Base-by-base conservation (phyloP, 2,888 invertebrate species). In the Hydroisotoma schaefferi region DNA sequence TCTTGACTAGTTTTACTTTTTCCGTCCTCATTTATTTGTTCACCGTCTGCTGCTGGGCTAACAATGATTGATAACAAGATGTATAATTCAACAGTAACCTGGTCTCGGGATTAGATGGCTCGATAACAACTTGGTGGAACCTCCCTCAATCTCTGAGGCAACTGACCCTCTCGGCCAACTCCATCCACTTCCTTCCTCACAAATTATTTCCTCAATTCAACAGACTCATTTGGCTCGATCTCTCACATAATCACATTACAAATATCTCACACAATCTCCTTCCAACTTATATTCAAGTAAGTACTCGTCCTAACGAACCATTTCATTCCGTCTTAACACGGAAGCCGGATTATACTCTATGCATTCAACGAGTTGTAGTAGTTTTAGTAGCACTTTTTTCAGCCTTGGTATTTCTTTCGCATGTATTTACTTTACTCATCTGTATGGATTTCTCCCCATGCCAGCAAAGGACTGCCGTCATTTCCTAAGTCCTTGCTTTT, bases 231-330 rank as follows among this genome's bases (percentile, higher is more conserved):
- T 72, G 70, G 70, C 62, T 72, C 26, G 72, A 72, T 55, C 62
- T 72, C 28, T 69, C 62, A 55, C 68, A 67, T 43, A 72, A 72
- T 62, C 68, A 68, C 57, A 62, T 72, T 37, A 56, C 66, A 5
- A 72, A 72, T 56, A 52, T 72, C 28, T 68, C 57, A 33, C 63
- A 62, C 28, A 62, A 67, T 43, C 55, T 61, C 47, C 66, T 72
- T 29, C 68, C 72, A 20, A 67, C 68, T 29, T 67, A 69, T 66
- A 55, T 72, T 46, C 72, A 72, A 69, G 72, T 72, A 57, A 61
- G 28, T 18, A 5, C 40, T 15, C n/a, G 20, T 33, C 33, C 15
- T 33, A 10, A 33, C 15, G 6, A 33, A 6, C 33, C 8, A 15
- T 10, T 33, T 10, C 33, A 33, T 15, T 33, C 33, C 15, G 8